phyloP scores from a whole-genome alignment of 1,140 invertebrate species.

The Melitaea cinxia region DNA sequence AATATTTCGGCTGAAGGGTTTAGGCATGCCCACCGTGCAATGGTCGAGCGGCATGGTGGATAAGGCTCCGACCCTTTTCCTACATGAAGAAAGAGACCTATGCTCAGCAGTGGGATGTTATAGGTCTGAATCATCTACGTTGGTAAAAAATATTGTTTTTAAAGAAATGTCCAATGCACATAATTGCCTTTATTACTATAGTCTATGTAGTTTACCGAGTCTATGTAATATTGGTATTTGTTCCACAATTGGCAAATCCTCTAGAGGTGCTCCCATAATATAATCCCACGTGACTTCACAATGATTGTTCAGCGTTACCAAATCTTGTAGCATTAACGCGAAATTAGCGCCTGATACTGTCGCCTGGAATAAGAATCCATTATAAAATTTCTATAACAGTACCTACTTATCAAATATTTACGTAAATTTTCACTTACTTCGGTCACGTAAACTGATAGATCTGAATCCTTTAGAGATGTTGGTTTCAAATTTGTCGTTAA shows the following conservation, averaged over 20 bases:
- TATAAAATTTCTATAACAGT: neutral
- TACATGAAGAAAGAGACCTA: too few species aligned
- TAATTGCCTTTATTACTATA: neutral
- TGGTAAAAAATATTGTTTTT: too few species aligned
- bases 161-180: too few species aligned
- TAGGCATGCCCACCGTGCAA: too few species aligned
- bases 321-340: conserved; percentile 83
- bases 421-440: conserved; percentile 55
- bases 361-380: conserved; percentile 26
- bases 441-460: conserved; percentile 66
- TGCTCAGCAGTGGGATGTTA: too few species aligned
- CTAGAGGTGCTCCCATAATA: conserved; percentile 84
- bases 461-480: conserved; percentile 65
- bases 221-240: conserved; percentile 90
- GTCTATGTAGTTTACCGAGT: conserved; percentile 78
- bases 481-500: conserved; percentile 64
- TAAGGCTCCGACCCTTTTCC: too few species aligned
- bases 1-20: too few species aligned
- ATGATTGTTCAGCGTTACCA: conserved; percentile 85
- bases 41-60: too few species aligned
- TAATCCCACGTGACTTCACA: conserved; percentile 86
- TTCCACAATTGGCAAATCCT: conserved; percentile 88
- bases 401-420: neutral
- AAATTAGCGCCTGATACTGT: conserved; percentile 84
- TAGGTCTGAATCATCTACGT: too few species aligned